phyloP scores from a whole-genome alignment of 1,140 invertebrate genomes.

The Lucilia cuprina region DNA sequence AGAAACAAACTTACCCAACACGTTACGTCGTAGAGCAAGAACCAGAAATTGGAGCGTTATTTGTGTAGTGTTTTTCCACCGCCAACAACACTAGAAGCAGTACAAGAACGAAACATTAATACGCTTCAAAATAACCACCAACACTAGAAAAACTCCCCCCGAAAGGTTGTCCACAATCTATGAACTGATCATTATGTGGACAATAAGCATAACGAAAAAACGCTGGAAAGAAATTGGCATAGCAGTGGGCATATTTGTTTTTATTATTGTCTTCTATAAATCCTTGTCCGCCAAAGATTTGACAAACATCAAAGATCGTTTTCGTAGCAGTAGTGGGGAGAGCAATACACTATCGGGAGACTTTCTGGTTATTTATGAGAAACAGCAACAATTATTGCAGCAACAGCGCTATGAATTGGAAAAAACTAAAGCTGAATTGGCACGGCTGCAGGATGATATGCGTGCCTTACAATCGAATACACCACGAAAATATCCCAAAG shows the following conservation, averaged over 20 bases:
- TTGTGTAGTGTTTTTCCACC: not conserved
- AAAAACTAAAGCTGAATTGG: constrained; percentile 70
- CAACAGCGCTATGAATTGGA: constrained; percentile 66
- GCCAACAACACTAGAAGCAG: not conserved
- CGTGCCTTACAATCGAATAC: constrained; percentile 73
- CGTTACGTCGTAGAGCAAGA: not conserved
- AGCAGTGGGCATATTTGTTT: not conserved
- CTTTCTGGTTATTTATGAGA: not conserved
- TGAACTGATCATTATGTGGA: not conserved
- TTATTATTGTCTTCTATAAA: not conserved
- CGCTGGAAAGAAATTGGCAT: constrained; percentile 6
- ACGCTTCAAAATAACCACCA: too few relatives aligned
- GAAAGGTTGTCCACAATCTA: not conserved
- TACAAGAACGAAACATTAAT: not conserved
- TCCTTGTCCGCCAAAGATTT: not conserved
- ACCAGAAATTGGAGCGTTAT: not conserved
- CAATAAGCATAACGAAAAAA: constrained; percentile 17
- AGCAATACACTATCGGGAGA: not conserved
- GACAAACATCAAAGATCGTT: too few relatives aligned
- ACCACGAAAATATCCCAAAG: constrained; percentile 87
- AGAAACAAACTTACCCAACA: not conserved
- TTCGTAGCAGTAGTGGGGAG: not conserved
- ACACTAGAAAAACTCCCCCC: too few relatives aligned
- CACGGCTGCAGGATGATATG: constrained; percentile 75
- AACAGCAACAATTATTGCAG: constrained; percentile 44